A percentile compares a stretch with the other conserved stretches of the same genome.
Evolutionary conservation across 1,140 invertebrate species (phyloP).

Genomic region (Drosophila guanche): DNA sequence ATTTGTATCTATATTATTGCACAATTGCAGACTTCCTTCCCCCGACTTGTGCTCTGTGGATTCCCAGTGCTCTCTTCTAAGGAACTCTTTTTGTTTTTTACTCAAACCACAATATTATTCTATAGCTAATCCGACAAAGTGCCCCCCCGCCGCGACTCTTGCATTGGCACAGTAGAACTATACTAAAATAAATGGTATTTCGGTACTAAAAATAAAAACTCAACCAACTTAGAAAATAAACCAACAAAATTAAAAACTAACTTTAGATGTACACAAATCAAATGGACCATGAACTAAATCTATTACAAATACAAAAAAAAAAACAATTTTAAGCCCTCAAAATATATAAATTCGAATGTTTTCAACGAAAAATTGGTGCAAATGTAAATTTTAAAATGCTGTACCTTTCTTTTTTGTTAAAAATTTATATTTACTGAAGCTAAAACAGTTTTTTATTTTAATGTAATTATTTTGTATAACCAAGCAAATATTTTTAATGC

Average conservation of each 20-base stretch:
- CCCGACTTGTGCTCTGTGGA: conserved; percentile 30
- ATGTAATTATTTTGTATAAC: no score
- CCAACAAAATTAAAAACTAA: conserved; percentile 24
- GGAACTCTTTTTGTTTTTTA: neutral
- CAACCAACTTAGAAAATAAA: conserved; percentile 17
- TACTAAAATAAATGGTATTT: conserved; percentile 4
- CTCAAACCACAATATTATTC: neutral
- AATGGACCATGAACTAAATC: neutral
- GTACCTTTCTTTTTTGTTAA: no score
- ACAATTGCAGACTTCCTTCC: conserved; percentile 17
- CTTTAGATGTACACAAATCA: conserved; percentile 6
- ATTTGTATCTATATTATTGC: conserved; percentile 20
- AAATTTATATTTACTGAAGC: no score
- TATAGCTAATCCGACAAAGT: conserved; percentile 16
- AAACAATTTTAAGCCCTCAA: no score
- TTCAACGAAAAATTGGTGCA: no score
- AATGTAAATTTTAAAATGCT: no score
- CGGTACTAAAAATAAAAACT: conserved; percentile 1
- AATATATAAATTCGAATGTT: no score
- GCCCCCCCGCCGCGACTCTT: conserved; percentile 9
- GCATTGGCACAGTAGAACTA: conserved; percentile 47
- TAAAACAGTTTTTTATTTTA: no score
- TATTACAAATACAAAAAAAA: no score
- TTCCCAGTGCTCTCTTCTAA: neutral
- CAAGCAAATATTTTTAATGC: no score